Base-by-base conservation (phyloP, 2,888 invertebrate species). In the Drosophila seclusa region DNA sequence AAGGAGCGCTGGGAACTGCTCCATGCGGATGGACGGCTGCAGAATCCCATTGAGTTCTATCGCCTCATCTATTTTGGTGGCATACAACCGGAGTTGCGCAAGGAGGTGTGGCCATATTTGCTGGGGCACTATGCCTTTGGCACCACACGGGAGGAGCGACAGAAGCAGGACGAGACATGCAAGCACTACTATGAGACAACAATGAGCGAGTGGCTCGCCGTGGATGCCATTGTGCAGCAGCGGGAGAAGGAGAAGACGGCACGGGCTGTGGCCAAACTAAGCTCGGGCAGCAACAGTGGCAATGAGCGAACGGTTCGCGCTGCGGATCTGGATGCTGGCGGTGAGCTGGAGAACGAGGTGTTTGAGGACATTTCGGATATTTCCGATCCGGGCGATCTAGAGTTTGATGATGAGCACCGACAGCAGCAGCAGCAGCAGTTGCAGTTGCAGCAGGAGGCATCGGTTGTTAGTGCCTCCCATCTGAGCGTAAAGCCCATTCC, bases 191-290 rank as follows among this genome's bases (percentile, higher is more conserved):
- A 98, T 87, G 98, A 98, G 92, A 96, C 96, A 8, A 97, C 97
- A 1, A 97, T 98, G 97, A 97, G 98, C 0, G 98, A 98, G 92
- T 99, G 99, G 99, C 92, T 98, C 70, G 98, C 98, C 0, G 97
- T 98, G 0, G 99, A 99, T 91, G 98, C 98, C 0, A 98, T 98
- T 74, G 97, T 98, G 0, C 93, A 95, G 57, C 97, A 97, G 90
- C 93, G 95, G 10, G 97, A 98, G 86, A 95, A 96, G 73, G 97
- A 97, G 91, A 96, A 95, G 50, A 97, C 97, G 71, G 97, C 97
- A 0, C 96, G 96, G 13, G 97, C 97, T 48, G 95, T 97, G 59
- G 97, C 97, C 8, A 96, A 97, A 89, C 94, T 97, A n/a, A 96
- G 96, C 62, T 95, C 96, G 24, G 97, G 97, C 89, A 96, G 96